Base-by-base conservation (phyloP, 64 coral and sea anemone species). In the Hydrozoanthus tunicans region DNA sequence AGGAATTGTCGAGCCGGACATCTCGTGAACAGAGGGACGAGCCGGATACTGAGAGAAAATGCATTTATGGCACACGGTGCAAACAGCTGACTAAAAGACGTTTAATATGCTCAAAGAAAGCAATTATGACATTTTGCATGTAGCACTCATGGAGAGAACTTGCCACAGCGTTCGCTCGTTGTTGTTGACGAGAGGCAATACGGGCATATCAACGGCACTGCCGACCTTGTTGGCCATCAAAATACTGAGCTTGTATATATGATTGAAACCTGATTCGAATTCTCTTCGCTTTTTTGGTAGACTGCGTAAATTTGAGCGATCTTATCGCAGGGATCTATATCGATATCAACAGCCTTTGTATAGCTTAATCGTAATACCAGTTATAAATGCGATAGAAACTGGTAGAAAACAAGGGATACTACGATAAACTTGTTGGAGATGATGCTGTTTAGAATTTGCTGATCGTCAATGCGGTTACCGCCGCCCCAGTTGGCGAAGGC, bases 151-250 rank as follows among this genome's bases (percentile, higher is more conserved):
- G 55, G 66, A 64, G 53, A 81, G 77, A 80, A 69, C 66, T 78
- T 62, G 77, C 89, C 58, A 69, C 89, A 72, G 77, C 56, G 81
- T 91, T 91, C 51, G 61, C 56, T 77, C 77, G 63, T 68, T 81
- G 89, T 62, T 91, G 77, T 91, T 80, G 89, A 54, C 53, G 77
- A 70, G 77, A 91, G 77, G 77, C 56, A 78, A 91, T 71, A 25
- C 51, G 89, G 89, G 89, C 54, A 81, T 72, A 59, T 91, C 79
- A 65, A 81, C 67, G 63, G 91, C 13, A 60, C 71, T 66, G n/a
- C 90, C 90, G 71, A 92, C 81, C 54, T 92, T 92, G 59, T 92
- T 70, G 14, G 81, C 72, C 91, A 85, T 85, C 76, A 76, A 10
- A 12, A 26, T 17, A 17, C 59, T 67, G 53, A 77, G 80, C 75